Percentiles rank a stretch among this genome's conserved stretches.
These are phyloP conservation scores for Florisuga fusca DNA, from an alignment of 2,797 vertebrate species.

Conservation along the genomic window DNA sequence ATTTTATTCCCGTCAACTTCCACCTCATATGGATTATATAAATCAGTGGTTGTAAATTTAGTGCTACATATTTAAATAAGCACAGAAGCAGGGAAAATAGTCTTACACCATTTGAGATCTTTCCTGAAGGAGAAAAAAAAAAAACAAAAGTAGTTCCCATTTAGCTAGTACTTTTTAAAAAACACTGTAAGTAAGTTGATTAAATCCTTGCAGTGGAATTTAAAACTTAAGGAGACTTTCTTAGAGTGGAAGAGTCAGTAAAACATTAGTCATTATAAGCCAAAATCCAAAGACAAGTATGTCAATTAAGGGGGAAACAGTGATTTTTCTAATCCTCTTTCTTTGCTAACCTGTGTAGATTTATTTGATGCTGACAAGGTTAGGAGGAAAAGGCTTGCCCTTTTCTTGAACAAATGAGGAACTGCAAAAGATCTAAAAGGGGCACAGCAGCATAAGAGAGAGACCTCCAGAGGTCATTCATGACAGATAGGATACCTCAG, in stretches of 20 bases:
- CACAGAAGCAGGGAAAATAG: neutral
- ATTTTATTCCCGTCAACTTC: neutral
- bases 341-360: neutral
- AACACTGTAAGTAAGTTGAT: neutral
- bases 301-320: neutral
- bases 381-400: neutral
- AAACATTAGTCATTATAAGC: neutral
- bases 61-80: neutral
- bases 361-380: neutral
- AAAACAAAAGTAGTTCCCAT: neutral
- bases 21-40: neutral
- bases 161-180: neutral
- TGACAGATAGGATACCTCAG: neutral
- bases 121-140: neutral
- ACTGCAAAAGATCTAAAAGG: neutral
- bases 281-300: neutral
- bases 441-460: neutral
- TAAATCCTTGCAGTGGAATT: neutral
- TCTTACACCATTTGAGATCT: neutral
- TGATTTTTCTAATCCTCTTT: neutral
- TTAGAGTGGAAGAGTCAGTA: neutral
- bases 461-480: neutral
- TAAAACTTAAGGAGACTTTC: neutral
- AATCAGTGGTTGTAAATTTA: neutral
- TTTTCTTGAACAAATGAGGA: neutral